Base-by-base conservation (phyloP, 64 coral and sea anemone genomes). In the Platygyra sinensis region DNA sequence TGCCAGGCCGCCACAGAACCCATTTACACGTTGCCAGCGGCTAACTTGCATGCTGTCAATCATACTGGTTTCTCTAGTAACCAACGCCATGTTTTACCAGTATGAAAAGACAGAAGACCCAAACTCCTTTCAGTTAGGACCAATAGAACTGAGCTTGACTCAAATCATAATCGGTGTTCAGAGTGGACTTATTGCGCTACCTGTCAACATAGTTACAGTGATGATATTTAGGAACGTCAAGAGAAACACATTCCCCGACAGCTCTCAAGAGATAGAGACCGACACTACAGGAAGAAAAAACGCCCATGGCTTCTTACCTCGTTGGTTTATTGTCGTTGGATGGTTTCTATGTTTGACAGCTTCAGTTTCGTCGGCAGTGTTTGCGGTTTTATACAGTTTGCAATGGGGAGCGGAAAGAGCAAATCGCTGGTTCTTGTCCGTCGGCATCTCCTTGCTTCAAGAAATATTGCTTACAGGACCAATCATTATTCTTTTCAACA, bases 151-250 rank as follows among this genome's bases (percentile, higher is more conserved):
- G 0, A 93, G 76, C 17, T 86, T 89, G 28, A 83, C 67, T 11
- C 86, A 93, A 80, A 90, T 90, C 36, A 80, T 92, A 25, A 90
- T 96, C 32, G 95, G 95, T n/a, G 52, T 96, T 15, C 95, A 96
- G 38, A 87, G 91, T 51, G 92, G 90, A 60, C 73, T 96, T n/a
- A 80, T 96, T 5, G 82, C 85, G 9, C 60, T 87, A n/a, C 95
- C 95, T 4, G 79, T 91, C 4, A 93, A 79, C 60, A 60, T 93
- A 15, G 49, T 82, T 5, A 94, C 93, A 2, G 89, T 96, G n/a
- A 87, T 73, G 76, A 78, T 96, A 51, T 96, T 96, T 31, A 92
- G 89, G n/a, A 94, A 95, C 50, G 22, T 69, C 50, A 50, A 84
- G 10, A 51, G 27, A 22, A 74, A 62, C 29, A 25, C 14, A 19